Evolutionary conservation across 2,888 invertebrate species (phyloP).

Genomic region (Drosophila fulvimacula): DNA sequence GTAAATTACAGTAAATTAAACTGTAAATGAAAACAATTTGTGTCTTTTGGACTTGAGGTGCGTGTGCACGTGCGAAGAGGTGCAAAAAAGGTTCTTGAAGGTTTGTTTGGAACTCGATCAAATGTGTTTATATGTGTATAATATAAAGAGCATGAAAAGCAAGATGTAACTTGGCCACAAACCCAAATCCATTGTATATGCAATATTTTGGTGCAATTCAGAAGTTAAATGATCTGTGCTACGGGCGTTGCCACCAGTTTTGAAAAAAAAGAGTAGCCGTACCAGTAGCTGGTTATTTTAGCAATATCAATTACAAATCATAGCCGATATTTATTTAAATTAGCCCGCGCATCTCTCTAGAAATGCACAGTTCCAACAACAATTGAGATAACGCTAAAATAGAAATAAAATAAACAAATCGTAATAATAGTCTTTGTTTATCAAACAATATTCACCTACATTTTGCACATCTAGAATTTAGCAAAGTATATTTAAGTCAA

Average conservation of each 20-base stretch:
- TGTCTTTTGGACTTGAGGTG: constrained; percentile 7
- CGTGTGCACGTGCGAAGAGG: background rate
- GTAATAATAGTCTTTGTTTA: background rate
- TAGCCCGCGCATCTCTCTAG: background rate
- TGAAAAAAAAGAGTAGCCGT: background rate
- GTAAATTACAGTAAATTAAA: constrained; percentile 35
- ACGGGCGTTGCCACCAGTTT: background rate
- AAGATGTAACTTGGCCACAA: background rate
- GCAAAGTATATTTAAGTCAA: background rate
- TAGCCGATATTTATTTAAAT: background rate
- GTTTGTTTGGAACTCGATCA: background rate
- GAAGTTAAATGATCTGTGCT: background rate
- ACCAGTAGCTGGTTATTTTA: background rate
- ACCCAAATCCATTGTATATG: too few species aligned
- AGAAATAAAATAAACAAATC: background rate
- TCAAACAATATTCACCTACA: background rate
- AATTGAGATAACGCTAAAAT: background rate
- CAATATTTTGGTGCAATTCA: background rate
- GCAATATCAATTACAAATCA: background rate
- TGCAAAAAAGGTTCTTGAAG: background rate
- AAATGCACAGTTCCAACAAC: too few species aligned
- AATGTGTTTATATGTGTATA: background rate
- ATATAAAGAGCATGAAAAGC: too few species aligned
- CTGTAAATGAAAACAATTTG: constrained; percentile 31
- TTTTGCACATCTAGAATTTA: background rate